A percentile compares a stretch with the other conserved stretches of the same genome.
Evolutionary conservation across 2,888 invertebrate genomes (phyloP).

Genomic region (Anticlea derivata): DNA sequence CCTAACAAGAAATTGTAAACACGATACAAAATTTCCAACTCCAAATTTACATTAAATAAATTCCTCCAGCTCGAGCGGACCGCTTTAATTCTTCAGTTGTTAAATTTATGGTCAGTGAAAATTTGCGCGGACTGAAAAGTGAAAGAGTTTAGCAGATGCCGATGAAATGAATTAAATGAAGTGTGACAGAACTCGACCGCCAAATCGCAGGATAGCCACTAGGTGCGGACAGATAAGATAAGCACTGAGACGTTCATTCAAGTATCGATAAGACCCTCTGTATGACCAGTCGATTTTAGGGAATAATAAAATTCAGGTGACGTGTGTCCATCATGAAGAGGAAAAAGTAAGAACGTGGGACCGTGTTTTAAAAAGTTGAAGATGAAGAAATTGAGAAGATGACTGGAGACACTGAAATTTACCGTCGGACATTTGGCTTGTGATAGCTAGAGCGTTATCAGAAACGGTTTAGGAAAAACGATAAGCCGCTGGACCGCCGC

Average conservation of each 20-base stretch:
- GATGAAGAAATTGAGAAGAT: conserved; percentile 67
- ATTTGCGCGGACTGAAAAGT: conserved; percentile 63
- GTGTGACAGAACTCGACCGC: conserved; percentile 60
- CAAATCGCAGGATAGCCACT: conserved; percentile 71
- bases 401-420: conserved; percentile 59
- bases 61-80: conserved; percentile 17
- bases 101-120: conserved; percentile 57
- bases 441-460: conserved; percentile 71
- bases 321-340: conserved; percentile 73
- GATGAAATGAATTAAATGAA: conserved; percentile 50
- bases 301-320: conserved; percentile 59
- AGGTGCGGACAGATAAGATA: conserved; percentile 77
- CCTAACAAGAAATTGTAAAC: conserved; percentile 64
- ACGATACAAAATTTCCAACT: conserved; percentile 47
- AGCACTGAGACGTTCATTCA: conserved; percentile 70
- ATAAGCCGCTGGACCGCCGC: conserved; percentile 78
- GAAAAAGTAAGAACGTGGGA: conserved; percentile 67
- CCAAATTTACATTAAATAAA: conserved; percentile 45
- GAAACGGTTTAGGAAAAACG: conserved; percentile 66
- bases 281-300: conserved; percentile 70
- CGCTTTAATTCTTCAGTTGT: conserved; percentile 35
- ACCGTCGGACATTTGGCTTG: conserved; percentile 73
- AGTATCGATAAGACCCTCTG: conserved; percentile 74
- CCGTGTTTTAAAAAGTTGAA: conserved; percentile 42
- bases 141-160: conserved; percentile 63